These are phyloP conservation scores for Orycteropus afer DNA, from an alignment of 2,113 vertebrate species.

Conservation along the genomic window DNA sequence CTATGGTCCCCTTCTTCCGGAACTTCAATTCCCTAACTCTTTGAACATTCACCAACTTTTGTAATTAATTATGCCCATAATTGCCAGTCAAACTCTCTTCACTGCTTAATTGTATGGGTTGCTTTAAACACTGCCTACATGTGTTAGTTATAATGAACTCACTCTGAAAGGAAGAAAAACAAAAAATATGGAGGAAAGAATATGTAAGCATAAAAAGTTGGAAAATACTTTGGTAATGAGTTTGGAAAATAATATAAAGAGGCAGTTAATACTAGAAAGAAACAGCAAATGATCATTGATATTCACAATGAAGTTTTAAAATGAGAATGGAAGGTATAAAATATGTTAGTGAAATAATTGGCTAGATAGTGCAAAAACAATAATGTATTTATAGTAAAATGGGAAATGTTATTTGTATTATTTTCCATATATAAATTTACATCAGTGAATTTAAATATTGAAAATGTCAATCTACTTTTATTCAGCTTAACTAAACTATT, in stretches of 20 bases:
- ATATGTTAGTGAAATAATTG: background rate
- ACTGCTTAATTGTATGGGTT: background rate
- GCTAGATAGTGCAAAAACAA: background rate
- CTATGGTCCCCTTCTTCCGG: background rate
- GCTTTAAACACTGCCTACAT: background rate
- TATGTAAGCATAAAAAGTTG: background rate
- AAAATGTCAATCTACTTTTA: slow-evolving; percentile 38
- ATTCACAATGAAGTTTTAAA: background rate
- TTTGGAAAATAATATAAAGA: slow-evolving; percentile 13
- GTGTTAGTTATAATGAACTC: background rate
- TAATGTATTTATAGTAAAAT: background rate
- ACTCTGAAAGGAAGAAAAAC: background rate
- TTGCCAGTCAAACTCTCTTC: background rate
- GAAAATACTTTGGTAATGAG: slow-evolving; percentile 18
- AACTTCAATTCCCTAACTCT: background rate
- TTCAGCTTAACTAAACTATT: slow-evolving; percentile 56
- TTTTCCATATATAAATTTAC: background rate
- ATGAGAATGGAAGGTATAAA: background rate
- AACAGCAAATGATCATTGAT: background rate
- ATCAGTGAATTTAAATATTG: slow-evolving; percentile 53
- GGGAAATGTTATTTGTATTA: slow-evolving; percentile 23
- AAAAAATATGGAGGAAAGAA: background rate
- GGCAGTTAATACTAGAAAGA: background rate
- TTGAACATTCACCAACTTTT: background rate
- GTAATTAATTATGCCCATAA: background rate